Base-by-base conservation (phyloP, 2,888 invertebrate genomes). In the Tolmerus cingulatus region DNA sequence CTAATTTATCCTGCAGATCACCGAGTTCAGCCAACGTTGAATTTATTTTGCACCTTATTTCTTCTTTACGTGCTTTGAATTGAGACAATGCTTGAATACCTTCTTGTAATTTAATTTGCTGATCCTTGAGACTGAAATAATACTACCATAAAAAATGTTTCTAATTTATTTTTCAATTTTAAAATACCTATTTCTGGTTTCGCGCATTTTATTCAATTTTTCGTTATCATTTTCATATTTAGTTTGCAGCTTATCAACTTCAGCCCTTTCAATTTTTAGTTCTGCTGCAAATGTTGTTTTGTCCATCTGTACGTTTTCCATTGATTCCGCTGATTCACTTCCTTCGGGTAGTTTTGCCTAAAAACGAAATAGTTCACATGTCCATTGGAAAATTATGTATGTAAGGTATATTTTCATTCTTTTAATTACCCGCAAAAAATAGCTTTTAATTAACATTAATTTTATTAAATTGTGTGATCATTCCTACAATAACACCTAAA, bases 101-200 rank as follows among this genome's bases (percentile, higher is more conserved):
- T 90, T 95, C 94, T 90, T 95, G 95, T 34, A 96, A 92, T 90
- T 95, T 94, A n/a, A 97, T 93, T 90, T 95, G 94, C 89, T 96
- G 94, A 89, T 96, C 95, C 88, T 95, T 94, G 3, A 96, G 92
- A 19, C 92, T 92, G 46, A 12, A 88, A 87, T n/a, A 8, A 51
- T 74, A 43, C 16, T 40, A 40, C 7, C 1, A 7, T n/a, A 46
- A n/a, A 34, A 81, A 51, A 40, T 40, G 19, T 40, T 14, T 74
- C 43, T 51, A 19, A 7, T 55, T 55, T 19, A 55, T 55, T 19
- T 19, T 55, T 19, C 3, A 55, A 55, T 55, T 66, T n/a, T 4
- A 0, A 7, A 86, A 86, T 90, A 92, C 92, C 90, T 89, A 88
- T 91, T 92, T 74, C 91, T 90, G 14, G 90, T 89, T 88, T 93